phyloP scores from a whole-genome alignment of 2,797 vertebrate genomes.

The Austrolebias charrua region DNA sequence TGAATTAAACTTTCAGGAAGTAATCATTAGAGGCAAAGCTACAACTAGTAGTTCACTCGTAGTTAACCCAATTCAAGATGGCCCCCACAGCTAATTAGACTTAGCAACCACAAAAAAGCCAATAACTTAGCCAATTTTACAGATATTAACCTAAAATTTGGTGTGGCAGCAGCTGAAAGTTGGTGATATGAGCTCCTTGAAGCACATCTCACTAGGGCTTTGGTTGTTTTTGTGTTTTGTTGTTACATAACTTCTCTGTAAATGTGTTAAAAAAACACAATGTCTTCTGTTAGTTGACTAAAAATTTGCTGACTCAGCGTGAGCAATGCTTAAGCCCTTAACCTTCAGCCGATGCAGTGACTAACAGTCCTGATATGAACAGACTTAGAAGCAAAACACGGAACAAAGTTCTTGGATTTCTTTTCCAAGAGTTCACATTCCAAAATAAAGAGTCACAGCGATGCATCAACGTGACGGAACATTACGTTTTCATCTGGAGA shows the following conservation, averaged over 20 bases:
- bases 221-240: neutral
- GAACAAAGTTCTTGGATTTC: constrained; percentile 11
- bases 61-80: too few species aligned
- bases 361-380: constrained; percentile 26
- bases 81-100: too few species aligned
- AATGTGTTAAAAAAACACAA: neutral
- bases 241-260: neutral
- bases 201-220: too few species aligned
- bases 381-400: constrained; percentile 12
- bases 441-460: constrained; percentile 19
- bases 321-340: constrained; percentile 14
- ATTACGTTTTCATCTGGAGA: constrained; percentile 13
- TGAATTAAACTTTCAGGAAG: too few species aligned
- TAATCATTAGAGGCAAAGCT: too few species aligned
- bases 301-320: constrained; percentile 14
- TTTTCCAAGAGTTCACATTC: constrained; percentile 32
- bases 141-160: too few species aligned
- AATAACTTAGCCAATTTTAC: too few species aligned
- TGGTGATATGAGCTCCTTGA: too few species aligned
- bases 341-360: constrained; percentile 35
- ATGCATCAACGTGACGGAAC: constrained; percentile 14
- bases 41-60: too few species aligned
- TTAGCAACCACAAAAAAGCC: too few species aligned
- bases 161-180: too few species aligned
- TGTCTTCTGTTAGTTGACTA: neutral